Evolutionary conservation across 2,113 vertebrate species (phyloP).

Genomic region (Entelurus aequoreus): DNA sequence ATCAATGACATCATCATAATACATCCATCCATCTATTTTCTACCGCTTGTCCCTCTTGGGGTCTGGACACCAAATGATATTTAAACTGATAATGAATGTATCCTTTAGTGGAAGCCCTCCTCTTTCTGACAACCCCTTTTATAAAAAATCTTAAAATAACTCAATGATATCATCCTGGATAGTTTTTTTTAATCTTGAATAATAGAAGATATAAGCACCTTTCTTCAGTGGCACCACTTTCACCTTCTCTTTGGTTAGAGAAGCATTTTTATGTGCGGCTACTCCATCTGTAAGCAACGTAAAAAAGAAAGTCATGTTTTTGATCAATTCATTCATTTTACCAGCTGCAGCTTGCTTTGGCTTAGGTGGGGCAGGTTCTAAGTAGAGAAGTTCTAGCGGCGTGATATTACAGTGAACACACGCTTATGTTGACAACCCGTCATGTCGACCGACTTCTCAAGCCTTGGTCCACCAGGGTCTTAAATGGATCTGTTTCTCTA

Average conservation of each 20-base stretch:
- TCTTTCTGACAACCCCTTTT: slow-evolving; percentile 35
- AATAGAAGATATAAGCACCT: slow-evolving; percentile 20
- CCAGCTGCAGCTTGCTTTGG: slow-evolving; percentile 22
- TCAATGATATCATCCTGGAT: neutral
- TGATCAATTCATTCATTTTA: slow-evolving; percentile 7
- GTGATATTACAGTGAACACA: neutral
- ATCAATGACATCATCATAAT: neutral
- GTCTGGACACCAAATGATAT: too few relatives aligned
- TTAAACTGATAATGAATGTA: neutral
- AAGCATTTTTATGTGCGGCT: slow-evolving; percentile 35
- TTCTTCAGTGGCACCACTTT: slow-evolving; percentile 48
- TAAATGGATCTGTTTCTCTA: too few relatives aligned
- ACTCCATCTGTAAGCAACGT: slow-evolving; percentile 25
- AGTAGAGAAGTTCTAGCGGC: neutral
- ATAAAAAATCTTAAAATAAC: neutral
- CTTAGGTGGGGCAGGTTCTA: slow-evolving; percentile 30
- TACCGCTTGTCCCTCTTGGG: too few relatives aligned
- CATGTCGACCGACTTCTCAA: too few relatives aligned
- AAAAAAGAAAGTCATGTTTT: neutral
- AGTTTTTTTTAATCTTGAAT: neutral
- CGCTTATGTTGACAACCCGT: too few relatives aligned
- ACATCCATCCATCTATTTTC: too few relatives aligned
- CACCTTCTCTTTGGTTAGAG: slow-evolving; percentile 44
- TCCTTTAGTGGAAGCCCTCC: slow-evolving; percentile 42
- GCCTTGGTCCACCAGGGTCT: too few relatives aligned